Evolutionary conservation across 2,113 vertebrate genomes (phyloP).

Genomic region (Thunnus thynnus): DNA sequence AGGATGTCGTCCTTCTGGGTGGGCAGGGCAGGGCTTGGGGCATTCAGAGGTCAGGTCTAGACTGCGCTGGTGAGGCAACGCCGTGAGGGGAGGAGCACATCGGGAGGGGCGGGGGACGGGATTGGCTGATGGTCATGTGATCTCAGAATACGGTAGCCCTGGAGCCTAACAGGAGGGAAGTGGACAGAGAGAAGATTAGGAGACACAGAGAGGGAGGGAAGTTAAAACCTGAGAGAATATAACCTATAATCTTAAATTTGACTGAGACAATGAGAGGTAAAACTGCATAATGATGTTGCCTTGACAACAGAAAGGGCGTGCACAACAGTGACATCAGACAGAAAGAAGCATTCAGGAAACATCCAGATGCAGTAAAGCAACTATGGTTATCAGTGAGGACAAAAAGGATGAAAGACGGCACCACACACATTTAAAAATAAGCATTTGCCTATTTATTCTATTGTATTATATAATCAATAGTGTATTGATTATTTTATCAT

Average conservation of each 20-base stretch:
- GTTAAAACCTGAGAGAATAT: constrained; percentile 6
- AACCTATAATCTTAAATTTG: constrained; percentile 14
- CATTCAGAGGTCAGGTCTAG: constrained; percentile 81
- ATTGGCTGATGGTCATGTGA: constrained; percentile 92
- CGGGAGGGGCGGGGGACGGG: constrained; percentile 86
- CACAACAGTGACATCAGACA: constrained; percentile 9
- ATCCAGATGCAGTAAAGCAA: constrained; percentile 5
- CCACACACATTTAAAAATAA: background rate
- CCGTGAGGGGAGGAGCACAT: constrained; percentile 88
- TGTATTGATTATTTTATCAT: no score
- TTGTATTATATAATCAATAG: no score
- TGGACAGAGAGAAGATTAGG: constrained; percentile 26
- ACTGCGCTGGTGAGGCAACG: constrained; percentile 90
- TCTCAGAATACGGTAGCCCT: constrained; percentile 90
- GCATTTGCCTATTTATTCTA: background rate
- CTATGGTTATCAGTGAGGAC: constrained; percentile 10
- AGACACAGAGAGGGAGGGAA: constrained; percentile 12
- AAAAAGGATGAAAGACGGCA: background rate
- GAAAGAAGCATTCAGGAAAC: background rate
- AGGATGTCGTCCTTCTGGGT: constrained; percentile 73
- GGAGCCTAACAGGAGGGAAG: constrained; percentile 80
- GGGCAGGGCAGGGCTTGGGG: constrained; percentile 68
- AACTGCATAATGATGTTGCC: constrained; percentile 4
- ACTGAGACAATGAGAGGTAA: constrained; percentile 18
- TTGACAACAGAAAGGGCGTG: background rate